Conservation (phyloP, 1,140 invertebrate genomes). For the Drosophila oshimai region DNA sequence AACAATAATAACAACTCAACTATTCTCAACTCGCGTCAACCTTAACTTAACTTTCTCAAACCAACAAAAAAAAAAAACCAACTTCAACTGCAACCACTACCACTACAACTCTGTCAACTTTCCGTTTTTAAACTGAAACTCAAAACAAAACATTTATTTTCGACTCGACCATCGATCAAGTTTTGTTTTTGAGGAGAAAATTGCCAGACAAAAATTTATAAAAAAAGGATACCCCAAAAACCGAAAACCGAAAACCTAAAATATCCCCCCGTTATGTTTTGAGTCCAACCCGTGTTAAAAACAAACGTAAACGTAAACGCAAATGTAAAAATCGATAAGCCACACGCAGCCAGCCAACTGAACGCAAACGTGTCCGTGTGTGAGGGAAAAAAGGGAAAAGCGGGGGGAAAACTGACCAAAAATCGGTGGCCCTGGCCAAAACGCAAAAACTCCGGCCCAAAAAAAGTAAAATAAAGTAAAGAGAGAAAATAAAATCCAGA, state of each 20-base stretch:
- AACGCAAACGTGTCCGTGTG: constrained; percentile 73
- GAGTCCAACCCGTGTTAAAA: constrained; percentile 64
- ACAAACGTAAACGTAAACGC: constrained; percentile 74
- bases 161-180: constrained; percentile 38
- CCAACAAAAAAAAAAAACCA: constrained; percentile 34
- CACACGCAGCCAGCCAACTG: constrained; percentile 75
- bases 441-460: constrained; percentile 45
- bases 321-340: constrained; percentile 81
- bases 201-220: not conserved
- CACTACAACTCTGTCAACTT: constrained; percentile 53
- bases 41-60: constrained; percentile 71
- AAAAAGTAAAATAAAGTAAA: constrained; percentile 7
- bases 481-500: not conserved
- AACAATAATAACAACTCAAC: constrained; percentile 70
- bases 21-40: constrained; percentile 73
- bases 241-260: constrained; percentile 26
- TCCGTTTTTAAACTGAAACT: constrained; percentile 38
- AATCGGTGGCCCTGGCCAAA: constrained; percentile 54
- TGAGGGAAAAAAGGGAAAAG: not conserved
- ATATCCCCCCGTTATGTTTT: constrained; percentile 57
- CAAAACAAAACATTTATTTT: constrained; percentile 53
- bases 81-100: constrained; percentile 33
- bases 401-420: constrained; percentile 37
- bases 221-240: constrained; percentile 6
- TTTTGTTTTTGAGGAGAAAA: constrained; percentile 33